Evolutionary conservation across 2,113 vertebrate species (phyloP).

Genomic region (Capreolus pygargus): DNA sequence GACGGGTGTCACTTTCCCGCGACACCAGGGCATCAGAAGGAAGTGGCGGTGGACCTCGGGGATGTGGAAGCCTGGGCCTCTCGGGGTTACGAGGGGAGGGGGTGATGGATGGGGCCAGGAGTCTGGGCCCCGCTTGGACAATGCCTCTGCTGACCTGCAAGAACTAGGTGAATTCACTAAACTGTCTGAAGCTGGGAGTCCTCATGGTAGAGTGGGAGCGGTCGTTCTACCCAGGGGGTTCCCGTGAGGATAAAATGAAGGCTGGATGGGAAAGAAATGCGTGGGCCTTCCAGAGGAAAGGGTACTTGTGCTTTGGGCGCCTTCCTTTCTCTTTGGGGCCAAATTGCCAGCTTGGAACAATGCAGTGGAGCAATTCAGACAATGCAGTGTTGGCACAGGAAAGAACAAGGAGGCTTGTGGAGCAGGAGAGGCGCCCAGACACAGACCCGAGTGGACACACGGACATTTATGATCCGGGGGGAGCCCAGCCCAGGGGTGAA

Average conservation of each 20-base stretch:
- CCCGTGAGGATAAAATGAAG: not conserved
- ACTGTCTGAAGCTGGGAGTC: not conserved
- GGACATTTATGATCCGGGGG: not conserved
- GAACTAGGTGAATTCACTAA: not conserved
- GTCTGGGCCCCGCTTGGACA: not conserved
- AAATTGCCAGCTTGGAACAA: not conserved
- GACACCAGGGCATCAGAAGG: not conserved
- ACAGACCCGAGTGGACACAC: not conserved
- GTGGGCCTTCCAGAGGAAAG: not conserved
- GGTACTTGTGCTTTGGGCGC: not conserved
- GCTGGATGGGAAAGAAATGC: not conserved
- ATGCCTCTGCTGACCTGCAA: not conserved
- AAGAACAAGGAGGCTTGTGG: not conserved
- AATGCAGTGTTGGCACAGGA: not conserved
- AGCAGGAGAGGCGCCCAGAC: not conserved
- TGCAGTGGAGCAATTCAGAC: not conserved
- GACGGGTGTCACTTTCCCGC: not conserved
- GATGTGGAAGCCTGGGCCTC: rapidly evolving
- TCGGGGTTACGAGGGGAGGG: rapidly evolving
- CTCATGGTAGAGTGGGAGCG: not conserved
- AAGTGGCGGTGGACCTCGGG: not conserved
- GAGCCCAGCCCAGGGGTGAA: not conserved
- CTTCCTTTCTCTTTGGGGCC: not conserved
- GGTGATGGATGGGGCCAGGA: rapidly evolving
- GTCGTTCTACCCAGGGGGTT: not conserved